phyloP scores from a whole-genome alignment of 2,113 vertebrate genomes.

The Thomomys bottae region DNA sequence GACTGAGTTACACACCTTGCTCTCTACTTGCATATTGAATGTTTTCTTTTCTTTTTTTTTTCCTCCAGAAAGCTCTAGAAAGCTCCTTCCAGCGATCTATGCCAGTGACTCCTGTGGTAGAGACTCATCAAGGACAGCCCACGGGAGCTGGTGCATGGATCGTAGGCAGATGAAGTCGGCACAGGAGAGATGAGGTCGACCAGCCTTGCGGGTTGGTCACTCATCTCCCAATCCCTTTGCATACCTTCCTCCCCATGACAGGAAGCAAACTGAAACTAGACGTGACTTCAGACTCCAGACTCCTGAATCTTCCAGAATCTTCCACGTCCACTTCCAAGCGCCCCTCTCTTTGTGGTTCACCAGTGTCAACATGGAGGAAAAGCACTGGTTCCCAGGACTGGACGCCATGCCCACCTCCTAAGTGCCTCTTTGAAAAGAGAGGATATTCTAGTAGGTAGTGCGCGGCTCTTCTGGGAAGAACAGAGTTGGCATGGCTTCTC shows the following conservation, averaged over 20 bases:
- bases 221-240: not conserved
- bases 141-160: conserved; percentile 44
- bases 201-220: accelerated
- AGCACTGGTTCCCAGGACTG: not conserved
- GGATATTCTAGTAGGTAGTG: not conserved
- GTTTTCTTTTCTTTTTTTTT: not conserved
- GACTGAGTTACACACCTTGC: conserved; percentile 76
- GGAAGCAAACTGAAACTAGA: not conserved
- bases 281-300: conserved; percentile 1
- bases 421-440: conserved; percentile 48
- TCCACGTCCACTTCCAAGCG: not conserved
- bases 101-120: conserved; percentile 65
- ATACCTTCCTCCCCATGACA: not conserved
- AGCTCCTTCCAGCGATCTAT: conserved; percentile 70
- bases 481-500: not conserved
- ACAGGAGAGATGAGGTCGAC: conserved; percentile 56
- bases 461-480: not conserved
- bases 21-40: conserved; percentile 70
- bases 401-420: not conserved
- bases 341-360: conserved; percentile 19
- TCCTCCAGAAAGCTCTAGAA: conserved; percentile 82
- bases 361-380: not conserved
- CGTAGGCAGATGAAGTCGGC: conserved; percentile 64
- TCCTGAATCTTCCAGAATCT: conserved; percentile 38
- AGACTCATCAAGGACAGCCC: conserved; percentile 65